Base-by-base conservation (phyloP, 1,140 invertebrate genomes). In the Drosophila nigrodunni region DNA sequence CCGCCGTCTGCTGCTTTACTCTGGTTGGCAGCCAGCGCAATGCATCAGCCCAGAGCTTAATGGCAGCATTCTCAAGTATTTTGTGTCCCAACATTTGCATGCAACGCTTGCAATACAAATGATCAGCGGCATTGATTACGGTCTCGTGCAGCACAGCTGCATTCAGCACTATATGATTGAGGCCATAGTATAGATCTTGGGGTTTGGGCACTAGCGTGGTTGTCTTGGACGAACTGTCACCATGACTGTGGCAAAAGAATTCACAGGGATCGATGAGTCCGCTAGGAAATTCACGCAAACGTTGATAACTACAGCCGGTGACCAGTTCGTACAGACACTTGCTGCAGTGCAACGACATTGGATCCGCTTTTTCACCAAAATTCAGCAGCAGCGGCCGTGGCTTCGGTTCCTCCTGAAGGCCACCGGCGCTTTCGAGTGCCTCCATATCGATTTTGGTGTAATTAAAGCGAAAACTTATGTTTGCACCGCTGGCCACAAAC, bases 241-340 rank as follows among this genome's bases (percentile, higher is more conserved):
- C 70, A 34, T 88, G 83, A 41, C 21, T 77, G 66, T 91, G 90
- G 47, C 90, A 91, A n/a, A 92, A 91, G 66, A 91, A 91, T 34
- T 91, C 90, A 11, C 71, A 77, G 9, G 82, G 71, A 76, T 91
- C 87, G 35, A 91, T 68, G 2, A 90, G 46, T 6, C 90, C 80
- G 30, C 70, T 78, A 21, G 90, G 90, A 30, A 88, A 91, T 46
- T 91, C 90, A 10, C 90, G 72, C 41, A 91, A 15, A 0, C 85
- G 43, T 9, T 55, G 61, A 7, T 89, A 88, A 0, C 3, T 34
- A 3, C 30, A 41, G 4, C 39, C 18, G 7, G 61, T 21, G n/a
- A 77, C 74, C 54, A 88, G 4, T 13, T 73, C 64, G 5, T 43
- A 43, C 0, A 30, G 47, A 21, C 83, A 88, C 7, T 70, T 65